These are phyloP conservation scores for Scolopax bukidnonensis DNA, from an alignment of 2,797 vertebrate genomes.

Conservation along the genomic window DNA sequence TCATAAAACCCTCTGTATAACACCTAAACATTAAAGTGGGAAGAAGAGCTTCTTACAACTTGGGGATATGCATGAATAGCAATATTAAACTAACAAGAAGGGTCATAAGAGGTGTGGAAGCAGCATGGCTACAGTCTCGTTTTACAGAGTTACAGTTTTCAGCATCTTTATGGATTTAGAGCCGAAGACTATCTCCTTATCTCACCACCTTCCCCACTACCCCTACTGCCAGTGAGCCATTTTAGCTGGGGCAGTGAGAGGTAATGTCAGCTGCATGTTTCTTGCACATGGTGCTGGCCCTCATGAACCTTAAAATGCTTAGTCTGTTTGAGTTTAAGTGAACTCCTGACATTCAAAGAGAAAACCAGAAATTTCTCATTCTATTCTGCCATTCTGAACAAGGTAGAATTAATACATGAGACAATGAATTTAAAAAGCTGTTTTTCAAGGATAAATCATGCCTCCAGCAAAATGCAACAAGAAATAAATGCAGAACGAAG, in stretches of 20 bases:
- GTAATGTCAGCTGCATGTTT: neutral
- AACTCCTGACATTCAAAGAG: conserved; percentile 24
- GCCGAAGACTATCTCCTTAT: neutral
- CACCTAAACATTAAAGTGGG: neutral
- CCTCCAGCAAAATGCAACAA: conserved; percentile 13
- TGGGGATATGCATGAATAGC: rapidly evolving
- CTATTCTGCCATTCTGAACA: neutral
- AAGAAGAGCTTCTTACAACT: neutral
- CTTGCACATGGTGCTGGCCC: neutral
- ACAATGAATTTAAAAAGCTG: neutral
- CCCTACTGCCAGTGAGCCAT: neutral
- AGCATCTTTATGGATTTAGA: neutral
- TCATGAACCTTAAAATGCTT: neutral
- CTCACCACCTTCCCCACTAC: neutral
- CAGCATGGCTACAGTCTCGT: neutral
- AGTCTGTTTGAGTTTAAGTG: neutral
- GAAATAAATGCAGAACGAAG: neutral
- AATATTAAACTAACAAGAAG: neutral
- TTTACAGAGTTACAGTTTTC: neutral
- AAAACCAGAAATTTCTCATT: conserved; percentile 5
- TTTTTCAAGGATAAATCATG: conserved; percentile 29
- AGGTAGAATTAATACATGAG: conserved; percentile 25
- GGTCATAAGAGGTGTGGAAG: neutral
- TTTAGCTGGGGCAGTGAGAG: neutral
- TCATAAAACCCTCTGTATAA: neutral